A percentile compares a stretch with the other conserved stretches of the same genome.
Conservation (phyloP, 2,888 invertebrate species). For the Himalopsyche japonica region DNA sequence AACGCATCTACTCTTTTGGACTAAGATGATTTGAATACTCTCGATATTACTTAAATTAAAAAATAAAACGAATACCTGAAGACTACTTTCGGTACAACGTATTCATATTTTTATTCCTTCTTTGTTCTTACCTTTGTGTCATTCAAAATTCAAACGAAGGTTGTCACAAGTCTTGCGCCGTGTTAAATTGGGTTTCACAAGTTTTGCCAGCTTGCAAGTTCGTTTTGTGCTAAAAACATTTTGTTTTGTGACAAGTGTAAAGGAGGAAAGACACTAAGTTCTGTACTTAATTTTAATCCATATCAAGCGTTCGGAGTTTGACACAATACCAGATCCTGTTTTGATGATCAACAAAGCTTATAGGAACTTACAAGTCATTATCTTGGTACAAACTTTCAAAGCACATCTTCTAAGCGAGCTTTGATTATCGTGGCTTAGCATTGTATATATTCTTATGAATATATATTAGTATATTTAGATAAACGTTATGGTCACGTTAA, state of each 20-base stretch:
- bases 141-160: slow-evolving; percentile 30
- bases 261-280: background rate
- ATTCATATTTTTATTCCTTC: background rate
- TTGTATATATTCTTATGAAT: too few relatives aligned
- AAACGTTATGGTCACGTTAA: too few relatives aligned
- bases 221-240: slow-evolving; percentile 1
- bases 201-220: slow-evolving; percentile 13
- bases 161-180: slow-evolving; percentile 4
- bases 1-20: too few relatives aligned
- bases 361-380: background rate
- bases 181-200: slow-evolving; percentile 17
- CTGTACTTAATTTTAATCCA: background rate
- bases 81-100: background rate
- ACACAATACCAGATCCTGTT: background rate
- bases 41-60: too few relatives aligned
- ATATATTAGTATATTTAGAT: too few relatives aligned
- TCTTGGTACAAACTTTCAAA: background rate
- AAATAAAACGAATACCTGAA: too few relatives aligned
- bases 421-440: background rate
- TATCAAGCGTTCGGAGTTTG: background rate
- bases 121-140: slow-evolving; percentile 25
- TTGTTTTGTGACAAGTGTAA: background rate
- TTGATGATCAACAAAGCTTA: background rate
- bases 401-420: background rate
- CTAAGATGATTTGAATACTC: too few relatives aligned